A percentile compares a stretch with the other conserved stretches of the same genome.
Evolutionary conservation across 1,140 invertebrate genomes (phyloP).

Genomic region (Himalopsyche phryganea): DNA sequence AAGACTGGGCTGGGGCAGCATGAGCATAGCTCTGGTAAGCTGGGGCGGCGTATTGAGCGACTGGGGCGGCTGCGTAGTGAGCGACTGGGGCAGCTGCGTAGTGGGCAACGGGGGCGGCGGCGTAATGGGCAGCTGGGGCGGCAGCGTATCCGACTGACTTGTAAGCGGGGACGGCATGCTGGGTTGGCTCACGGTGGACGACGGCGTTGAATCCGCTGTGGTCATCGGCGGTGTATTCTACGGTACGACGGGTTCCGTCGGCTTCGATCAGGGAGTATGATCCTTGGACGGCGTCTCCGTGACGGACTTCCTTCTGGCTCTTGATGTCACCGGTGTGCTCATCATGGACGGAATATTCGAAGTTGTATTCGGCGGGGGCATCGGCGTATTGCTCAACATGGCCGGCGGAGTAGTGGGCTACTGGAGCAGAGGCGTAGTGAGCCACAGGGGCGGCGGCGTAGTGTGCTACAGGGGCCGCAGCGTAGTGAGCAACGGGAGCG

Average conservation of each 20-base stretch:
- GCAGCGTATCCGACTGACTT: conserved; percentile 35
- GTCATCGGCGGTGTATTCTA: conserved; percentile 69
- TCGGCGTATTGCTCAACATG: conserved; percentile 27
- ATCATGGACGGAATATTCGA: conserved; percentile 52
- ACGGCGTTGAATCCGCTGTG: conserved; percentile 68
- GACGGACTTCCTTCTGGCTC: conserved; percentile 55
- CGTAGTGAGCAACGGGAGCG: conserved; percentile 34
- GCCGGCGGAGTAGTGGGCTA: conserved; percentile 35
- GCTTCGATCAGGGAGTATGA: conserved; percentile 58
- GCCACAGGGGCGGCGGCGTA: conserved; percentile 35
- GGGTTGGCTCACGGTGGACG: conserved; percentile 54
- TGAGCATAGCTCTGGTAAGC: conserved; percentile 11
- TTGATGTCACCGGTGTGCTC: conserved; percentile 58
- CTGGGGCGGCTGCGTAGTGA: conserved; percentile 30
- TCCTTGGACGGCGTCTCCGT: conserved; percentile 57
- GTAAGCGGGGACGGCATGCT: conserved; percentile 41
- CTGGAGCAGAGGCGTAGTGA: conserved; percentile 35
- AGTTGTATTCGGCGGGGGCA: conserved; percentile 36
- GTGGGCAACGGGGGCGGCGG: conserved; percentile 7
- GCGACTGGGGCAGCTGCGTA: conserved; percentile 33
- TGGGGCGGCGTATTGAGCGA: conserved; percentile 5
- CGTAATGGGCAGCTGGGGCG: conserved; percentile 32
- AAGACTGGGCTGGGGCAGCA: conserved; percentile 23
- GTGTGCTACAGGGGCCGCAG: conserved; percentile 31
- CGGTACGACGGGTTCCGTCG: conserved; percentile 65